Evolutionary conservation across 2,797 vertebrate genomes (phyloP).

Genomic region (Arremon brunneinucha): DNA sequence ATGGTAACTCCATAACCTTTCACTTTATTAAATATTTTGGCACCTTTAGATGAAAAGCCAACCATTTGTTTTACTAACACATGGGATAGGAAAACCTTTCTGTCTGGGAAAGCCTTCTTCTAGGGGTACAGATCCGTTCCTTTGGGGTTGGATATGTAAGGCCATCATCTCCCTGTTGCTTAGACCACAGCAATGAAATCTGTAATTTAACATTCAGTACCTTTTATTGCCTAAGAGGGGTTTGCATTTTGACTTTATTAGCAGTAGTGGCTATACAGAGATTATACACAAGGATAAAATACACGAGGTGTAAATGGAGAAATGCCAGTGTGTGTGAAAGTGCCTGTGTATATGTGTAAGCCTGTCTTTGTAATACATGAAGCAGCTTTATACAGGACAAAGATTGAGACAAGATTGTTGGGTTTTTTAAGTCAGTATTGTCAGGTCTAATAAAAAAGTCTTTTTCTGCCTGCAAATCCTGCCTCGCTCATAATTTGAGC

Average conservation of each 20-base stretch:
- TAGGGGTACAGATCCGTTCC: background rate
- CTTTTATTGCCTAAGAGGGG: background rate
- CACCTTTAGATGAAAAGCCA: background rate
- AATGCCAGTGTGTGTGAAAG: background rate
- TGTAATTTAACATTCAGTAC: background rate
- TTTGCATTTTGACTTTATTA: slow-evolving; percentile 7
- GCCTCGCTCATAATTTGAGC: background rate
- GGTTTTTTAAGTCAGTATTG: background rate
- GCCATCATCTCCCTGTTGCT: background rate
- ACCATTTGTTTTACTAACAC: background rate
- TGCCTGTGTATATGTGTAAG: background rate
- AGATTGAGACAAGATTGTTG: background rate
- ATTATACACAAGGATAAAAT: background rate
- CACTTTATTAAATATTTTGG: background rate
- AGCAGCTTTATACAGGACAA: background rate
- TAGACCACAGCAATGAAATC: background rate
- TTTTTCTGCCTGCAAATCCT: background rate
- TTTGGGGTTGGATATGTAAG: background rate
- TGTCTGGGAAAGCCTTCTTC: background rate
- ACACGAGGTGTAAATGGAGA: background rate
- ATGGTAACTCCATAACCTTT: background rate
- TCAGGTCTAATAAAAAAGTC: background rate
- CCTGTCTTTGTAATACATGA: background rate
- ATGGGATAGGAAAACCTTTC: background rate
- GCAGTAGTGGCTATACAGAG: background rate